Evolutionary conservation across 2,113 vertebrate genomes (phyloP), one percentile per base, ranked within the genome.

Genomic region (Polypterus bichir): DNA sequence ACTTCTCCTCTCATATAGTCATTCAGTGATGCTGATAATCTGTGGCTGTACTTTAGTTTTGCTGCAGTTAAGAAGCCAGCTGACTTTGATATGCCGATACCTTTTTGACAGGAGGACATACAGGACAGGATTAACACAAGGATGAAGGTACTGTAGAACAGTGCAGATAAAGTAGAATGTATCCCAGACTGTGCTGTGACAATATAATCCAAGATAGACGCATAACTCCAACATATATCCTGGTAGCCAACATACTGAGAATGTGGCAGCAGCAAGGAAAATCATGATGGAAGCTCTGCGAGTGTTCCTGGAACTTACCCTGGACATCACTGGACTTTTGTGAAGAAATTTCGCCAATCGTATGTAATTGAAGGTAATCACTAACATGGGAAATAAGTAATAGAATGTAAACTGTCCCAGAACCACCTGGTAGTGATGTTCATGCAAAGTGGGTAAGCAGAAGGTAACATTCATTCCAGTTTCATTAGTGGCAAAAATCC

Each of bases 171-270:
- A 86, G 68, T 83, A 72, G 72, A 86, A 84, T 51, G 63, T 76
- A 52, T 88, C 77, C 75, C 79, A 83, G 6, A 65, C 57, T 1
- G 60, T 69, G 44, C 79, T 70, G 1, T 80, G 73, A 2, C 47
- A 72, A 60, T 80, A 89, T 45, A 78, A 61, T 4, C 72, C 83
- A 66, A 86, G 68, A 70, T 79, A 84, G 54, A 85, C 70, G 47
- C 76, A 75, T 54, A 88, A 69, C 68, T 87, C 77, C 64, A 87
- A 70, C 48, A 83, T 69, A 52, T 81, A 82, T 4, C 85, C 77
- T 10, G 81, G 81, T 71, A 87, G 69, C 78, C 83, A 90, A 71
- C 76, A 88, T 11, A 68, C 57, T 3, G 81, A 81, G 73, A 87
- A 87, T n/a, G 79, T 75, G 44, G 70, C 81, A 6, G 78, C 73